Evolutionary conservation across 2,113 vertebrate genomes (phyloP).

Genomic region (Globicephala melas): DNA sequence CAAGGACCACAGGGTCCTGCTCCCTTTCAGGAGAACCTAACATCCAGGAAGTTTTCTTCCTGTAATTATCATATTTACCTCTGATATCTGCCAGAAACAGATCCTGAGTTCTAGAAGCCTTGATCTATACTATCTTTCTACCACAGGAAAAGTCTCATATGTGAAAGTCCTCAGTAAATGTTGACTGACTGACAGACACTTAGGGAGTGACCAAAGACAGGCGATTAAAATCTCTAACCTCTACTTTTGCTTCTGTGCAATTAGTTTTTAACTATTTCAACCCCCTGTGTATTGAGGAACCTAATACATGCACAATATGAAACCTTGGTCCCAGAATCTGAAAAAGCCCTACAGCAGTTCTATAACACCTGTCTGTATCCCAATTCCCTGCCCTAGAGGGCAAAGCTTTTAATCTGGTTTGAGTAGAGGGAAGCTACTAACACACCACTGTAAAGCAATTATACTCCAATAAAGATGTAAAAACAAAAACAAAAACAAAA

Average conservation of each 20-base stretch:
- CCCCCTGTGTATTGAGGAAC: background rate
- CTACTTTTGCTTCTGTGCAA: background rate
- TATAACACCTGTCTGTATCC: background rate
- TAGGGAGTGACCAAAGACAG: background rate
- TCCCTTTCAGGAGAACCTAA: background rate
- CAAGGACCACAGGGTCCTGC: too few species aligned
- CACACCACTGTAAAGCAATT: too few species aligned
- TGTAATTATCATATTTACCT: background rate
- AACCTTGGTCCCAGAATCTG: background rate
- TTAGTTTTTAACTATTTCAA: background rate
- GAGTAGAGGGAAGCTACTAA: background rate
- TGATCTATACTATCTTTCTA: background rate
- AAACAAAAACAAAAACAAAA: background rate
- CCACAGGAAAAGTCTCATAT: background rate
- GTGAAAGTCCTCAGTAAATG: background rate
- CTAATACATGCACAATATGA: background rate
- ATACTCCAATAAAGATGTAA: too few species aligned
- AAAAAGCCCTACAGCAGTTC: background rate
- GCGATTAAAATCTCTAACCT: background rate
- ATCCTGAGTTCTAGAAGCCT: background rate
- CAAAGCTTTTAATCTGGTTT: background rate
- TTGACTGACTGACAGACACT: background rate
- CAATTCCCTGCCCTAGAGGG: background rate
- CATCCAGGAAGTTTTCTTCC: background rate
- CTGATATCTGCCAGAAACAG: background rate